A percentile compares a stretch with the other conserved stretches of the same genome.
phyloP scores from a whole-genome alignment of 2,888 invertebrate genomes.

The Heliconius erato region DNA sequence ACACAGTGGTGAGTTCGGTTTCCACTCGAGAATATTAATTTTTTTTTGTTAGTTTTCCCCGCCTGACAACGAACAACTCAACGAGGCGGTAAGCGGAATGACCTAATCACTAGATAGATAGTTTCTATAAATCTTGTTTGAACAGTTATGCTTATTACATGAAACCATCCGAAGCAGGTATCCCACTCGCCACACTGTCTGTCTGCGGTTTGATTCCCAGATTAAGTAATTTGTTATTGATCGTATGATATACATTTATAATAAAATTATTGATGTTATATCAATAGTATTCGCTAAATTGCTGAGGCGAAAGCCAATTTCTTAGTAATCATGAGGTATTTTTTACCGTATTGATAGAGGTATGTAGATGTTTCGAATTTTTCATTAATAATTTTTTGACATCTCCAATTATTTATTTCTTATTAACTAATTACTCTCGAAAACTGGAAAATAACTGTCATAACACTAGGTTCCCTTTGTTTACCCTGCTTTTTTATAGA shows the following conservation, averaged over 20 bases:
- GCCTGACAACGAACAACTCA: too few relatives aligned
- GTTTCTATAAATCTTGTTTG: too few relatives aligned
- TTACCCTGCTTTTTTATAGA: too few relatives aligned
- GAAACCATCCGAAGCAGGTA: slow-evolving; percentile 52
- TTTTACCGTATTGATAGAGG: neutral
- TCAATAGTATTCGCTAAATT: neutral
- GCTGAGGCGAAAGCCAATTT: neutral
- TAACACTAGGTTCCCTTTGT: too few relatives aligned
- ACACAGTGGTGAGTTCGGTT: too few relatives aligned
- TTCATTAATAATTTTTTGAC: neutral
- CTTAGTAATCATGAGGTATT: neutral
- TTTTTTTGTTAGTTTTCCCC: too few relatives aligned
- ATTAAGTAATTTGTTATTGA: slow-evolving; percentile 20
- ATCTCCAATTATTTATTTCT: too few relatives aligned
- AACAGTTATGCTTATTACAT: slow-evolving; percentile 44
- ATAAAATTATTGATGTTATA: neutral
- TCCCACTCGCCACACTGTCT: slow-evolving; percentile 38
- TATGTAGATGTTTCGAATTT: neutral
- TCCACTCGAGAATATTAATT: too few relatives aligned
- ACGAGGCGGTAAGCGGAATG: too few relatives aligned
- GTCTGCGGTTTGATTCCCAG: slow-evolving; percentile 28
- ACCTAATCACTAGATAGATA: too few relatives aligned
- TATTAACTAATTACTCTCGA: too few relatives aligned
- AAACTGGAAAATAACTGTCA: too few relatives aligned
- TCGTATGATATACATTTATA: neutral